Evolutionary conservation across 2,113 vertebrate species (phyloP).

Genomic region (Ibidorhyncha struthersii): DNA sequence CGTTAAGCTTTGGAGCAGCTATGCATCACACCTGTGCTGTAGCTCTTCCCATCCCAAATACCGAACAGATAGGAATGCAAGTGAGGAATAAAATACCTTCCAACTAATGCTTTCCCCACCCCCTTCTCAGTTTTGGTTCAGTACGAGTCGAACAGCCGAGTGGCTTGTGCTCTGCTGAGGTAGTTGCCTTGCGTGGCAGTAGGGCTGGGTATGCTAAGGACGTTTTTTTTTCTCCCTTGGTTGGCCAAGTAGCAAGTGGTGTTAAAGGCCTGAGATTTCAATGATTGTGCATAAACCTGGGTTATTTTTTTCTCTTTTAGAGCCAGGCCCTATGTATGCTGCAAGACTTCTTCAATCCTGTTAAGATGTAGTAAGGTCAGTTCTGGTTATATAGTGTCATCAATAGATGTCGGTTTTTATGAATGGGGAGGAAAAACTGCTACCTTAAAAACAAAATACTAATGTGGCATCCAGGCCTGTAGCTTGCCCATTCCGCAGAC

Average conservation of each 20-base stretch:
- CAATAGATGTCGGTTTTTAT: background rate
- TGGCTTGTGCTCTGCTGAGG: background rate
- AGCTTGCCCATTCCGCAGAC: background rate
- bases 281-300: constrained; percentile 26
- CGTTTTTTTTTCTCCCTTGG: background rate
- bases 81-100: background rate
- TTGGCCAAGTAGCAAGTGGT: background rate
- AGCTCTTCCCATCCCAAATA: background rate
- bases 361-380: constrained; percentile 60
- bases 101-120: background rate
- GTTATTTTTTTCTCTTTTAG: constrained; percentile 60
- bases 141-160: background rate
- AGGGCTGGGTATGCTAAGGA: constrained; percentile 6
- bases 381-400: constrained; percentile 41
- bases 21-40: background rate
- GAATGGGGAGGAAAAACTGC: background rate
- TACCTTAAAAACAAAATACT: background rate
- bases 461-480: background rate
- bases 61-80: background rate
- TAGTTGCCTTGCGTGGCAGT: background rate
- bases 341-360: constrained; percentile 55
- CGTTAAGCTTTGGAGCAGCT: constrained; percentile 15
- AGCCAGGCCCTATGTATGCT: constrained; percentile 64
- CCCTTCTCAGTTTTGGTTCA: background rate
- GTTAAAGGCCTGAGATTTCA: background rate